Percentiles rank a stretch among this genome's conserved stretches.
These are phyloP conservation scores for Dusona sp. DNA, from an alignment of 2,888 invertebrate genomes.

Conservation along the genomic window DNA sequence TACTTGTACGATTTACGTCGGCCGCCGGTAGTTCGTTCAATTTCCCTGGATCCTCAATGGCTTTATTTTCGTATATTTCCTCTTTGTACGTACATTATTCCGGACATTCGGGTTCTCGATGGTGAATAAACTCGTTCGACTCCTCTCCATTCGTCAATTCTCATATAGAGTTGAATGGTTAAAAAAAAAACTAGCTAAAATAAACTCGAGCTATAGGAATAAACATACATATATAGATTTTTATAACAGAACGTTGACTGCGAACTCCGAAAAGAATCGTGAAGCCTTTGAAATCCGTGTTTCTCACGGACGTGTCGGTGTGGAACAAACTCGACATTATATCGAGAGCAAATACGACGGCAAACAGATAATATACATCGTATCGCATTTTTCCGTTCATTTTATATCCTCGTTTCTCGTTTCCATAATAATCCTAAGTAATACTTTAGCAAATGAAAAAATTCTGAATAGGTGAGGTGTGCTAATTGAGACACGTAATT, in stretches of 20 bases:
- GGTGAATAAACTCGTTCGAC: conserved; percentile 52
- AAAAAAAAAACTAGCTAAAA: conserved; percentile 8
- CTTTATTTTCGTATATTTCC: conserved; percentile 10
- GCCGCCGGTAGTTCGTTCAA: conserved; percentile 1
- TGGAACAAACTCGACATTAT: neutral
- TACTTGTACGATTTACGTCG: conserved; percentile 6
- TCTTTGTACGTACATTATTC: conserved; percentile 48
- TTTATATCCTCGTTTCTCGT: neutral
- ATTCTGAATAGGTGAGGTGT: too few species aligned
- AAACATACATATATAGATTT: neutral
- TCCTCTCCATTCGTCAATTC: conserved; percentile 27
- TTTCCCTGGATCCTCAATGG: neutral
- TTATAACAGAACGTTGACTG: neutral
- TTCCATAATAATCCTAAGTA: neutral
- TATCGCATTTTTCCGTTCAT: neutral
- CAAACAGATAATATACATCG: neutral
- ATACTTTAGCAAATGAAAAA: neutral
- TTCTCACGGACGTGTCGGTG: neutral
- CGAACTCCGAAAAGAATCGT: conserved; percentile 9
- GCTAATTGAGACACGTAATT: neutral
- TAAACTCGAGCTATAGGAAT: neutral
- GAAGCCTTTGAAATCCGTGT: conserved; percentile 36
- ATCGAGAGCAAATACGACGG: neutral
- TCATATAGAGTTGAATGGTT: neutral
- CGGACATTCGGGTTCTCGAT: conserved; percentile 31